Base-by-base conservation (phyloP, 92 coral and sea anemone species). In the Zoanthus sansibaricus region DNA sequence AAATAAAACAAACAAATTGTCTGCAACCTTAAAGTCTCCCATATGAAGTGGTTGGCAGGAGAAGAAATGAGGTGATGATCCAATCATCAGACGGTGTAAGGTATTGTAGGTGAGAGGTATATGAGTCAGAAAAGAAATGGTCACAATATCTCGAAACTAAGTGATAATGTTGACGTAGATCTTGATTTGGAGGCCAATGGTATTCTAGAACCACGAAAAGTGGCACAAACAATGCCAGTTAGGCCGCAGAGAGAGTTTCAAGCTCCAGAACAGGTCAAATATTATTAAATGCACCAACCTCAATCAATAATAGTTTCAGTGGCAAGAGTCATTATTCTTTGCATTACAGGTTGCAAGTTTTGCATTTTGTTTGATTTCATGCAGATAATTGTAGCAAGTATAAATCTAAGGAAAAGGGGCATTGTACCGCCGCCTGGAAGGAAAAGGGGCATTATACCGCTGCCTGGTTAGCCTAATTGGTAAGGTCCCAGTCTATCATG, bases 81-180 rank as follows among this genome's bases (percentile, higher is more conserved):
- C 82, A 55, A 6, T 77, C 82, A 77, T 31, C 82, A 77, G 69
- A 77, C 11, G 82, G 82, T 49, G 82, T 46, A 76, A 51, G 64
- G 10, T 76, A 76, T 76, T 44, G 66, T 54, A 76, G 67, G 25
- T 33, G 32, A 71, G 76, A 33, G 52, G 49, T 71, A 32, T 17
- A 31, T 16, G 71, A 66, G 71, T 18, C 71, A 66, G 71, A 4
- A 18, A 18, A 12, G 16, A 61, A 48, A 48, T 48, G 52, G 0
- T 48, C 52, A 48, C 6, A 9, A 48, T 48, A 48, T 5, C 6
- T 9, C 5, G 52, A 9, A 48, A 48, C 52, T 48, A 48, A 9
- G 52, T 48, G 52, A 48, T 14, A 61, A 18, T 69, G 16, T 25
- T 48, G 9, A n/a, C 21, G 14, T 20, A 14, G 21, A 14, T 48